A percentile compares a stretch with the other conserved stretches of the same genome.
These are phyloP conservation scores for Morpho deidamia DNA, from an alignment of 2,888 invertebrate genomes.

Conservation along the genomic window DNA sequence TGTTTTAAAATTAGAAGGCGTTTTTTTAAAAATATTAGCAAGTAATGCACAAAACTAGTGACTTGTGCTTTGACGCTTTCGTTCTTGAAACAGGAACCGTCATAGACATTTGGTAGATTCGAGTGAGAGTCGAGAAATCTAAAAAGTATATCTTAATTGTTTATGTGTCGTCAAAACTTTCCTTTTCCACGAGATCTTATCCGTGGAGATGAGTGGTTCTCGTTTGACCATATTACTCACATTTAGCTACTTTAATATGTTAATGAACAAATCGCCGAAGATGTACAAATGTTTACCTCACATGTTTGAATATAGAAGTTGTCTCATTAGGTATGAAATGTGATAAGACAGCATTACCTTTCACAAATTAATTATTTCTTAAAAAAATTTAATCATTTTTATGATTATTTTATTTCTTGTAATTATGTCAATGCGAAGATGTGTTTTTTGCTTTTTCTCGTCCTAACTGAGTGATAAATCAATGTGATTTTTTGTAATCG, in stretches of 20 bases:
- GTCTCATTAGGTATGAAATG: background rate
- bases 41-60: too few species aligned
- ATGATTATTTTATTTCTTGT: too few species aligned
- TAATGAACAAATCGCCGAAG: background rate
- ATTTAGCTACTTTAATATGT: background rate
- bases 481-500: too few species aligned
- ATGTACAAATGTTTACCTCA: background rate
- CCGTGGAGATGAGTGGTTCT: conserved; percentile 2
- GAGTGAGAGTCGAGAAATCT: conserved; percentile 11
- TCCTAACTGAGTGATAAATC: too few species aligned
- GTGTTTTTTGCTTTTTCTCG: too few species aligned
- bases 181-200: conserved; percentile 17
- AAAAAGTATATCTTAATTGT: conserved; percentile 12
- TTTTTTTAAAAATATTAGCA: too few species aligned
- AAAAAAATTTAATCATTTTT: too few species aligned
- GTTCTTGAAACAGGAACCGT: background rate
- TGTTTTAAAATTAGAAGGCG: too few species aligned
- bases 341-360: too few species aligned
- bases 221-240: conserved; percentile 1
- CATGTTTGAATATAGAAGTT: background rate
- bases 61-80: background rate
- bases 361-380: too few species aligned
- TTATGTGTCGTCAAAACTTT: conserved; percentile 12
- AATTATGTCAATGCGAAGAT: too few species aligned
- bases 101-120: background rate